A percentile compares a stretch with the other conserved stretches of the same genome.
Conservation (phyloP, 2,797 vertebrate genomes). For the Lacerta bilineata region DNA sequence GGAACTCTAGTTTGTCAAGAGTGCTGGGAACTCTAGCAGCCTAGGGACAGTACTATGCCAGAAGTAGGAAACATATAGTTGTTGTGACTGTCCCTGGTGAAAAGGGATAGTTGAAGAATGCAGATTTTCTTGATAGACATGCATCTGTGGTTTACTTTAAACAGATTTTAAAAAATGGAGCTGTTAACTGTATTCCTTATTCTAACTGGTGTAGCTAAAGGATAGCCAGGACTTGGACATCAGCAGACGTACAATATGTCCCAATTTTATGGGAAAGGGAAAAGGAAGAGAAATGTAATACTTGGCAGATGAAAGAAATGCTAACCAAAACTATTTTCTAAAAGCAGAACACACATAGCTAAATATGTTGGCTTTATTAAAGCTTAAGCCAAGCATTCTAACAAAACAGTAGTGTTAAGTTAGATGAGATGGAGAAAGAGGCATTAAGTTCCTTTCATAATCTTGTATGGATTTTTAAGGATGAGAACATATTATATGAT, state of each 20-base stretch:
- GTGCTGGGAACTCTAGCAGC: neutral
- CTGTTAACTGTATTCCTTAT: conserved; percentile 77
- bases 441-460: conserved; percentile 40
- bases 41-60: too few species aligned
- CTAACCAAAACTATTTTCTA: conserved; percentile 74
- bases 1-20: too few species aligned
- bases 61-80: neutral
- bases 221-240: conserved; percentile 76
- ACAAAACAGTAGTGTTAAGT: conserved; percentile 54
- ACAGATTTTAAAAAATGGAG: conserved; percentile 76
- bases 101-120: conserved; percentile 32
- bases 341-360: conserved; percentile 68
- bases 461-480: conserved; percentile 27
- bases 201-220: conserved; percentile 79
- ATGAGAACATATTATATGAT: neutral
- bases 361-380: conserved; percentile 69
- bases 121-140: conserved; percentile 60
- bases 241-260: conserved; percentile 77
- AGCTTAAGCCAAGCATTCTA: conserved; percentile 64
- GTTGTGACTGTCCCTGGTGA: too few species aligned
- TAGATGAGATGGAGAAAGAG: conserved; percentile 31
- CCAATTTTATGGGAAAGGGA: conserved; percentile 77
- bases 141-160: conserved; percentile 74
- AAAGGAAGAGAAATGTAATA: conserved; percentile 66
- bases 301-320: conserved; percentile 74